Percentiles rank a stretch among this genome's conserved stretches.
These are phyloP conservation scores for Aphaenogaster rudis DNA, from an alignment of 1,140 invertebrate species.

Conservation along the genomic window DNA sequence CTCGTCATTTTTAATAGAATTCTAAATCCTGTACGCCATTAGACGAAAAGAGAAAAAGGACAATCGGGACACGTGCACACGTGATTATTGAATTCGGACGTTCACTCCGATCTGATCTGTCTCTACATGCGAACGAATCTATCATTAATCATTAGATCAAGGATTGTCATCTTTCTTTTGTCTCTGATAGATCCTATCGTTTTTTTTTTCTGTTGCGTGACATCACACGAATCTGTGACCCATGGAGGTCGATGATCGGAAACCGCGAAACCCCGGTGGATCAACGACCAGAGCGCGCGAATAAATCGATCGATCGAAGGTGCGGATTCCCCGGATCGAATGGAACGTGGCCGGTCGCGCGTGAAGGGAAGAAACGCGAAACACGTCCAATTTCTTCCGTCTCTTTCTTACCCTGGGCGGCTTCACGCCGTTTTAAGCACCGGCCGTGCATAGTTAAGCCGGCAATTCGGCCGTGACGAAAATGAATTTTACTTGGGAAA, in stretches of 20 bases:
- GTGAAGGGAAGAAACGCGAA: slow-evolving; percentile 76
- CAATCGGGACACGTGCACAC: not conserved
- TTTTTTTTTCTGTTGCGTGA: not conserved
- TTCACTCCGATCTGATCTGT: slow-evolving; percentile 6
- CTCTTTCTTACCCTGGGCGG: slow-evolving; percentile 8
- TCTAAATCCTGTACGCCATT: not conserved
- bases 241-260: slow-evolving; percentile 42
- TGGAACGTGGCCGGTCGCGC: slow-evolving; percentile 74
- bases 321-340: slow-evolving; percentile 71
- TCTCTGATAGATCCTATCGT: not conserved
- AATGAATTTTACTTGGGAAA: slow-evolving; percentile 72
- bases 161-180: not conserved
- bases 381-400: slow-evolving; percentile 65
- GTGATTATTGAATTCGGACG: not conserved
- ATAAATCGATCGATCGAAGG: slow-evolving; percentile 61
- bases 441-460: slow-evolving; percentile 45
- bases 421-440: slow-evolving; percentile 8
- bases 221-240: slow-evolving; percentile 21
- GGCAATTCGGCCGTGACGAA: slow-evolving; percentile 78
- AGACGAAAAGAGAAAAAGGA: not conserved
- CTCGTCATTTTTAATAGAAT: not conserved
- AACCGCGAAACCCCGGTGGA: slow-evolving; percentile 46
- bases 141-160: slow-evolving; percentile 24
- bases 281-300: slow-evolving; percentile 70
- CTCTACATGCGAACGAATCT: not conserved